Percentiles rank a stretch among this genome's conserved stretches.
phyloP scores from a whole-genome alignment of 2,113 vertebrate genomes.

The Amphilophus citrinellus region DNA sequence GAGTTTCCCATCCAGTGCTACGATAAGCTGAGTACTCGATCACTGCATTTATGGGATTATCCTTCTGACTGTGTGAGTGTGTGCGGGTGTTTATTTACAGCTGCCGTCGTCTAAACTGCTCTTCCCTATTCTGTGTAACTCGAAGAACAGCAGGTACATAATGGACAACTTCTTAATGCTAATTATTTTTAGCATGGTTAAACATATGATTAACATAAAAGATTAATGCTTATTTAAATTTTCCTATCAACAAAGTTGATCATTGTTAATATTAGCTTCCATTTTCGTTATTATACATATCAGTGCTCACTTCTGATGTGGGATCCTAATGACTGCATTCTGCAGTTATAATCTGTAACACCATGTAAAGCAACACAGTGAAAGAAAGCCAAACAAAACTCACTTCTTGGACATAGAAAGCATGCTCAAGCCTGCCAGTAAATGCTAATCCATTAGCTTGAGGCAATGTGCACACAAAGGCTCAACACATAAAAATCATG shows the following conservation, averaged over 20 bases:
- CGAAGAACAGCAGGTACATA: too few relatives aligned
- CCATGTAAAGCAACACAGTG: neutral
- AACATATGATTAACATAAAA: too few relatives aligned
- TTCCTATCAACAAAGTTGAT: neutral
- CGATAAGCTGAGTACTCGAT: too few relatives aligned
- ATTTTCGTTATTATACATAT: neutral
- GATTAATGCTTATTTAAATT: too few relatives aligned
- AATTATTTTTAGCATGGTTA: too few relatives aligned
- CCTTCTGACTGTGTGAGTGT: too few relatives aligned
- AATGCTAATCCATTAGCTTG: slow-evolving; percentile 46
- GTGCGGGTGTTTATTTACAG: too few relatives aligned
- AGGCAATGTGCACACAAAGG: slow-evolving; percentile 41
- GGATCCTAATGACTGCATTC: neutral
- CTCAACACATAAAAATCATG: slow-evolving; percentile 31
- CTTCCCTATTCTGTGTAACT: too few relatives aligned
- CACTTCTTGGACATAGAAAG: neutral
- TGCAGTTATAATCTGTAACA: neutral
- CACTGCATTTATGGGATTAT: too few relatives aligned
- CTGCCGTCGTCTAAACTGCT: too few relatives aligned
- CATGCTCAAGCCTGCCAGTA: slow-evolving; percentile 40
- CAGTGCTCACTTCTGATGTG: neutral
- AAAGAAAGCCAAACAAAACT: neutral
- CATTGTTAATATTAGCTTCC: neutral
- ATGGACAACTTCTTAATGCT: too few relatives aligned
- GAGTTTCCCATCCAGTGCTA: too few relatives aligned